A percentile compares a stretch with the other conserved stretches of the same genome.
phyloP scores from a whole-genome alignment of 2,113 vertebrate genomes.

The Dissostichus mawsoni region DNA sequence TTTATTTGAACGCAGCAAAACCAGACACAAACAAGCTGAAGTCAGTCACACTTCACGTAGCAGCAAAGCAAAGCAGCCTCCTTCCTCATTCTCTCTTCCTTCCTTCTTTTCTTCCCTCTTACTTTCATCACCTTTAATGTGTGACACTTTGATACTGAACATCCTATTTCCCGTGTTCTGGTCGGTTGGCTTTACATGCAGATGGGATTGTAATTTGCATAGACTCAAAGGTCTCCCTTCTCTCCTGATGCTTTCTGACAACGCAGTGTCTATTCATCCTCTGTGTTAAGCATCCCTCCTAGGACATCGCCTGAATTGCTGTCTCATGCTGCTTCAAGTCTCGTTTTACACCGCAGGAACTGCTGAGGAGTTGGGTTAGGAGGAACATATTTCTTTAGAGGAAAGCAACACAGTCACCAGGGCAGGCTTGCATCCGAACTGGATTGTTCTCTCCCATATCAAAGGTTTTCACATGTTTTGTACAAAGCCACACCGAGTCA shows the following conservation, averaged over 20 bases:
- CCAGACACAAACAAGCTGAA: conserved; percentile 57
- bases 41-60: conserved; percentile 71
- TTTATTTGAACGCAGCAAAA: conserved; percentile 67
- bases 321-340: conserved; percentile 76
- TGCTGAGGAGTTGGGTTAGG: conserved; percentile 75
- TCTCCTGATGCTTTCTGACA: conserved; percentile 71
- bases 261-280: conserved; percentile 70
- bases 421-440: conserved; percentile 48
- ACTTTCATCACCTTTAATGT: conserved; percentile 73
- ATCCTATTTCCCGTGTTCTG: conserved; percentile 73
- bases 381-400: conserved; percentile 65
- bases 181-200: conserved; percentile 72
- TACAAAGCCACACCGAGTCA: conserved; percentile 59
- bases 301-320: conserved; percentile 72
- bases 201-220: conserved; percentile 76
- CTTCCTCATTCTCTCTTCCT: conserved; percentile 18
- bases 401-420: conserved; percentile 55
- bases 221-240: conserved; percentile 70
- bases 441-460: conserved; percentile 62
- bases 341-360: conserved; percentile 70
- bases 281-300: conserved; percentile 66
- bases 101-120: conserved; percentile 37
- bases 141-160: conserved; percentile 79
- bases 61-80: conserved; percentile 47
- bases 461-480: conserved; percentile 56